Evolutionary conservation across 2,113 vertebrate species (phyloP).

Genomic region (Calidris pugnax): DNA sequence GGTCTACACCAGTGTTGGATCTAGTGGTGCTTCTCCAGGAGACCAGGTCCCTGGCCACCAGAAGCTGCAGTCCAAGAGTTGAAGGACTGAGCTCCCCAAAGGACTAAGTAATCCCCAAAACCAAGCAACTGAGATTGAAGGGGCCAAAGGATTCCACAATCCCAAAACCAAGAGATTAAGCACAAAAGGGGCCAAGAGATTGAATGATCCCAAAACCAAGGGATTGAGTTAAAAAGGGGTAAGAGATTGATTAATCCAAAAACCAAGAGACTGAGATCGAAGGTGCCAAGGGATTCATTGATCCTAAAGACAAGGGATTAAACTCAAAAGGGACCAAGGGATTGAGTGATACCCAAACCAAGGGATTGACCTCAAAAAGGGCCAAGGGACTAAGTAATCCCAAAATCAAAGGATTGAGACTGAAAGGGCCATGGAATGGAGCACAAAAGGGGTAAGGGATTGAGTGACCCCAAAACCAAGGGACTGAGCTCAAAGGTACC

Average conservation of each 20-base stretch:
- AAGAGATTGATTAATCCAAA: not conserved
- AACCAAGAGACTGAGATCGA: accelerated
- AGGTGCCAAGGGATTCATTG: not conserved
- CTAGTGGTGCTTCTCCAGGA: not conserved
- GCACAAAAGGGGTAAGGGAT: not conserved
- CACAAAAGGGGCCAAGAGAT: not conserved
- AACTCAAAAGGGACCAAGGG: not conserved
- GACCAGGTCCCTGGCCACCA: not conserved
- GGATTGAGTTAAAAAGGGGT: not conserved
- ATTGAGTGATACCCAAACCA: not conserved
- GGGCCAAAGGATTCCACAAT: not conserved
- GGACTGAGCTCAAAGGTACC: too few species aligned
- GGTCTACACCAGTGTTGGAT: not conserved
- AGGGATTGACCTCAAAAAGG: not conserved
- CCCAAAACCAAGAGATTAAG: not conserved
- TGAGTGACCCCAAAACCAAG: too few species aligned
- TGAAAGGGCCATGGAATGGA: too few species aligned
- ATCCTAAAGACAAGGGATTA: not conserved
- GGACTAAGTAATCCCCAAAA: not conserved
- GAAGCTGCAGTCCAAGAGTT: accelerated
- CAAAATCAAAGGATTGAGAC: not conserved
- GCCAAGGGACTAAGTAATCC: not conserved
- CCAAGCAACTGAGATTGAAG: not conserved
- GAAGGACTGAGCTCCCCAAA: not conserved
- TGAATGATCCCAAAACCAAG: not conserved